phyloP scores from a whole-genome alignment of 2,113 vertebrate genomes.

The Beaufortia kweichowensis region DNA sequence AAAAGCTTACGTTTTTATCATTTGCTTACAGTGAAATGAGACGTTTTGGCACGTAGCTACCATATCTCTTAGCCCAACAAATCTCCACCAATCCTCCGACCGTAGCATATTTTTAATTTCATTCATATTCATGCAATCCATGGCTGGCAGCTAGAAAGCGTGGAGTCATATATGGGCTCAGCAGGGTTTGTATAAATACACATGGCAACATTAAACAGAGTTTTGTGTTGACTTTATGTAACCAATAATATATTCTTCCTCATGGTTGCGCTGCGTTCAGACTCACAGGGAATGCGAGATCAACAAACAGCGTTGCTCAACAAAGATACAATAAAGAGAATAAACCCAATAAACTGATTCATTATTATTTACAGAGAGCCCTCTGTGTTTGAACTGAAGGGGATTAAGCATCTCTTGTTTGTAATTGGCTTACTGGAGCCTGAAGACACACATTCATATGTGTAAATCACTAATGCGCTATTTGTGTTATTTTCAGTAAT shows the following conservation, averaged over 20 bases:
- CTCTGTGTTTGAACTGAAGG: background rate
- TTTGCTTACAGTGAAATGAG: background rate
- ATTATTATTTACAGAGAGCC: conserved; percentile 2
- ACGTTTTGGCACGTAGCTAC: background rate
- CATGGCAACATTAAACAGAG: background rate
- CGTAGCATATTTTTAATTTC: background rate
- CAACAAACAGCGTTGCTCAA: conserved; percentile 2
- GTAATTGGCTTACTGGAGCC: conserved; percentile 15
- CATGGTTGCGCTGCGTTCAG: too few species aligned
- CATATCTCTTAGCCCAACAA: background rate
- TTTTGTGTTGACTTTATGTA: background rate
- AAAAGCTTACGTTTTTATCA: background rate
- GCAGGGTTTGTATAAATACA: background rate
- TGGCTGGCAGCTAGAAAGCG: background rate
- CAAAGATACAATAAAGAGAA: background rate
- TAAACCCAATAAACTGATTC: background rate
- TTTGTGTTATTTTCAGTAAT: too few species aligned
- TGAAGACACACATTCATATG: background rate
- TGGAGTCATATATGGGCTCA: background rate
- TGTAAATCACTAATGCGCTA: background rate
- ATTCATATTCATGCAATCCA: background rate
- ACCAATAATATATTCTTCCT: background rate
- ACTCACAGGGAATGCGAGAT: background rate
- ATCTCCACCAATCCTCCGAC: background rate
- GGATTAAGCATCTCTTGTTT: conserved; percentile 17